Conservation (phyloP, 2,113 vertebrate genomes). For the Larimichthys crocea region DNA sequence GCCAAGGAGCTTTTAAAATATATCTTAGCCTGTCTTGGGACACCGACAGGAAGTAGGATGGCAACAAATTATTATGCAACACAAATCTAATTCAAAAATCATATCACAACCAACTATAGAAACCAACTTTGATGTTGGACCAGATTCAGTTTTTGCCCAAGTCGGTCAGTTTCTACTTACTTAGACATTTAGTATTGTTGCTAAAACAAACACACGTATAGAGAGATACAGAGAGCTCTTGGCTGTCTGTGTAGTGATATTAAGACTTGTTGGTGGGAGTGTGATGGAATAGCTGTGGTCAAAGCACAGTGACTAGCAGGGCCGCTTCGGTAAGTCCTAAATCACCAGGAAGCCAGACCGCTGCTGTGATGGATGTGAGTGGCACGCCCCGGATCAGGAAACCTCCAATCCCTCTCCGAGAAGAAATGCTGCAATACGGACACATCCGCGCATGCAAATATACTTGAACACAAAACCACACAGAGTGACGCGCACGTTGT, state of each 20-base stretch:
- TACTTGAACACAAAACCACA: slow-evolving; percentile 47
- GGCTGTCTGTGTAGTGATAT: slow-evolving; percentile 26
- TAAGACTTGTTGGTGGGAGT: slow-evolving; percentile 35
- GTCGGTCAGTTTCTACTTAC: background rate
- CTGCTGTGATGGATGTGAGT: slow-evolving; percentile 69
- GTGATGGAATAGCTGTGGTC: slow-evolving; percentile 66
- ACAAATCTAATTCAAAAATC: background rate
- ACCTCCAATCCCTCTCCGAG: slow-evolving; percentile 66
- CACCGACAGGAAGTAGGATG: background rate
- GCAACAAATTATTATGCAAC: background rate
- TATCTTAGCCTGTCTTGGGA: background rate
- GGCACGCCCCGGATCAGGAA: slow-evolving; percentile 71
- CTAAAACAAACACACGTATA: slow-evolving; percentile 9
- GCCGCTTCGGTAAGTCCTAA: slow-evolving; percentile 69
- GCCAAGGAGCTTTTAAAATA: background rate
- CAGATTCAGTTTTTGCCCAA: background rate
- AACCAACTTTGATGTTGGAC: background rate
- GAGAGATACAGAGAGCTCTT: background rate
- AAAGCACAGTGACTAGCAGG: slow-evolving; percentile 55
- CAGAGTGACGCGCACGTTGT: slow-evolving; percentile 13
- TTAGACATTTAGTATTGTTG: background rate
- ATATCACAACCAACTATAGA: background rate
- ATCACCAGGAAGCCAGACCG: slow-evolving; percentile 73
- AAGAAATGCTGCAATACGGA: slow-evolving; percentile 56
- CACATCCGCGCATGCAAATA: slow-evolving; percentile 46